Conservation (phyloP, 2,113 vertebrate species). For the Condylura cristata region DNA sequence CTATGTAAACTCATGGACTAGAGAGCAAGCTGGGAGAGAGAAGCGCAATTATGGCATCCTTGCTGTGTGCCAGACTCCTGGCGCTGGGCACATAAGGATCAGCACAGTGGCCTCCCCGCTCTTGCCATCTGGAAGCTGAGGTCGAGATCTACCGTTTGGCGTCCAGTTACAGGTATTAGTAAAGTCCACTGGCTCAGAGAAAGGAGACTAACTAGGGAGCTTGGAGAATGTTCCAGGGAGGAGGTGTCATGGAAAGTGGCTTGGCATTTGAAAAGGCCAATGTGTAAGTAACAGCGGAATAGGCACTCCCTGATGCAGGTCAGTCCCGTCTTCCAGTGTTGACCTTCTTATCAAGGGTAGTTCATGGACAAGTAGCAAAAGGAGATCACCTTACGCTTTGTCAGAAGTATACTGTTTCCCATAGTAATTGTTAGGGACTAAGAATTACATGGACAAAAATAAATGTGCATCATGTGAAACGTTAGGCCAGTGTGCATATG, state of each 20-base stretch:
- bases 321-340: background rate
- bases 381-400: background rate
- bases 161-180: background rate
- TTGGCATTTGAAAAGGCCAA: background rate
- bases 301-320: background rate
- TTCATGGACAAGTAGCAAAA: background rate
- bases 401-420: background rate
- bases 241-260: background rate
- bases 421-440: background rate
- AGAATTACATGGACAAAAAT: background rate
- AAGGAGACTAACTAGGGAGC: background rate
- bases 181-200: background rate
- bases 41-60: background rate
- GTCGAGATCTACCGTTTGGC: background rate
- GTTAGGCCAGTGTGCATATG: background rate
- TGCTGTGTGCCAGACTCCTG: background rate
- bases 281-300: background rate
- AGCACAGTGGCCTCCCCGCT: background rate
- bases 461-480: background rate
- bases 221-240: background rate
- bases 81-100: background rate
- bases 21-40: background rate
- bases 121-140: background rate
- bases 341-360: background rate
- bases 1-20: background rate